Percentiles rank a stretch among this genome's conserved stretches.
These are phyloP conservation scores for Drosophila takahashii DNA, from an alignment of 1,140 invertebrate genomes.

Conservation along the genomic window DNA sequence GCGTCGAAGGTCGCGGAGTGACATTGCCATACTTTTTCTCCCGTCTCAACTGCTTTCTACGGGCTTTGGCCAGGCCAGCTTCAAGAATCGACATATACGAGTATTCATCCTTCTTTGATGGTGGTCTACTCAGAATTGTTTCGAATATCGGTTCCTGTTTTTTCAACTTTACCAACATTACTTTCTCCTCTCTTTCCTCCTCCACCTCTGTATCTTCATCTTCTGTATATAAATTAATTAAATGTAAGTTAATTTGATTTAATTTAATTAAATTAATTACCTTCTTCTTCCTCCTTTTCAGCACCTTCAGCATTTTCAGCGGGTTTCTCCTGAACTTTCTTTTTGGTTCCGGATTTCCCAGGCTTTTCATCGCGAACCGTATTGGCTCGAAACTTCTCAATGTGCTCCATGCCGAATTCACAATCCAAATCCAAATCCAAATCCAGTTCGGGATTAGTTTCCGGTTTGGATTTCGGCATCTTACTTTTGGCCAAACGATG, in stretches of 20 bases:
- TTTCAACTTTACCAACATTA: too few species aligned
- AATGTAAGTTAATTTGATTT: too few species aligned
- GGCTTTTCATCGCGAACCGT: constrained; percentile 2
- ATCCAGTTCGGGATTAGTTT: constrained; percentile 4
- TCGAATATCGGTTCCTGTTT: too few species aligned
- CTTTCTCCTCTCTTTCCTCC: too few species aligned
- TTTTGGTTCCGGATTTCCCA: too few species aligned
- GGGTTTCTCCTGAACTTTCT: background rate
- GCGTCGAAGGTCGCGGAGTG: background rate
- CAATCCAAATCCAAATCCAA: constrained; percentile 56
- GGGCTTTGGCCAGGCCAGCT: background rate
- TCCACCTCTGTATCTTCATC: too few species aligned
- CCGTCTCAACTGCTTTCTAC: background rate
- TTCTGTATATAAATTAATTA: too few species aligned
- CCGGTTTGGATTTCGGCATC: background rate
- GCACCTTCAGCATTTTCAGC: background rate
- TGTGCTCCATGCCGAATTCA: constrained; percentile 55
- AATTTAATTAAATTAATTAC: background rate
- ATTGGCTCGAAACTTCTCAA: constrained; percentile 44
- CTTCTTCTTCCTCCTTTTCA: background rate
- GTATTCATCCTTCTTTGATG: too few species aligned
- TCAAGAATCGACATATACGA: background rate
- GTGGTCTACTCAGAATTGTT: too few species aligned
- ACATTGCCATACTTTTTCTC: background rate
- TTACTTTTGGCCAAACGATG: background rate